Conservation (phyloP, 2,797 vertebrate species). For the Spinus pinus region DNA sequence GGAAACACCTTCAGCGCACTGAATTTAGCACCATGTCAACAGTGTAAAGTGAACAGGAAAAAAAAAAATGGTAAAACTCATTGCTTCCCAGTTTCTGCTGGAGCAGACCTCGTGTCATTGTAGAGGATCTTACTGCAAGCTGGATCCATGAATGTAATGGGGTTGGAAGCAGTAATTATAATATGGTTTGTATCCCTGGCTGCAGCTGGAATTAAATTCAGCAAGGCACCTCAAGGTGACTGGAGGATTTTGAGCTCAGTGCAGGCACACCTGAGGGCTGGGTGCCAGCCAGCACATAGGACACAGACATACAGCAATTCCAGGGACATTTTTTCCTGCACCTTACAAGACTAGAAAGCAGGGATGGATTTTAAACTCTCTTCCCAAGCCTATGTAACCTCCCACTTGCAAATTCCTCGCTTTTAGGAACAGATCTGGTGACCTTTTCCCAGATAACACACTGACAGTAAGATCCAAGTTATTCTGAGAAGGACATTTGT, state of each 20-base stretch:
- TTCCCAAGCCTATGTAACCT: background rate
- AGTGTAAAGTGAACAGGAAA: slow-evolving; percentile 47
- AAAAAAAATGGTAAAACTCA: slow-evolving; percentile 43
- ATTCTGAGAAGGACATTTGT: background rate
- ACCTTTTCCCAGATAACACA: background rate
- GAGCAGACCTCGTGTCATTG: background rate
- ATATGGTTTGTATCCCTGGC: background rate
- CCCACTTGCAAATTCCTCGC: background rate
- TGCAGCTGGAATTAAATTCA: background rate
- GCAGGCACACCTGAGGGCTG: background rate
- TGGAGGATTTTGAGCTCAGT: background rate
- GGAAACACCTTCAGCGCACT: slow-evolving; percentile 55
- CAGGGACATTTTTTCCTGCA: background rate
- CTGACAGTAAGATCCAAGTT: background rate
- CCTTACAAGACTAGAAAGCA: background rate
- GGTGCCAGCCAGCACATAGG: background rate
- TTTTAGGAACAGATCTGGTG: background rate
- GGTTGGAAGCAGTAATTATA: background rate
- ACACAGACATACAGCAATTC: accelerated
- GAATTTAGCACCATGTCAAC: slow-evolving; percentile 66
- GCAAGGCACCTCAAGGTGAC: background rate
- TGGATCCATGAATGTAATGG: background rate
- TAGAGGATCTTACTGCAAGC: background rate
- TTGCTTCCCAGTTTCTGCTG: slow-evolving; percentile 33
- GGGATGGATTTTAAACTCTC: background rate